Conservation (phyloP, 2,888 invertebrate species). For the Acholoe squamosa region DNA sequence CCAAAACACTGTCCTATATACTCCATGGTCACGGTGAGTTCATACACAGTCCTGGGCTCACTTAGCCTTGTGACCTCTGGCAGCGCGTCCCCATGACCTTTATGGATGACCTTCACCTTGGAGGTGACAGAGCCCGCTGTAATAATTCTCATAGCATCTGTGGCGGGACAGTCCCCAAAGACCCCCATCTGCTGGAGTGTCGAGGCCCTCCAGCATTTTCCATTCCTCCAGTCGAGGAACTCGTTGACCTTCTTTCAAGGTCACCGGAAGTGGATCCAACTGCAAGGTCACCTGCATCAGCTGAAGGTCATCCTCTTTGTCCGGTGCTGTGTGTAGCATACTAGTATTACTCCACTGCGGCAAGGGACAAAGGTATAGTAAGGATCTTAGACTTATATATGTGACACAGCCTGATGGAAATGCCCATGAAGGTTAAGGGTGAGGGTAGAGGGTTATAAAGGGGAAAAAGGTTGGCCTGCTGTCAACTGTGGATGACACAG, state of each 20-base stretch:
- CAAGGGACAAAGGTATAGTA: neutral
- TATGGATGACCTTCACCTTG: neutral
- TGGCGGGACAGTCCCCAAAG: neutral
- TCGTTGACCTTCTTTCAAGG: constrained; percentile 20
- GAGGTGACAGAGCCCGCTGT: neutral
- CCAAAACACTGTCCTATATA: neutral
- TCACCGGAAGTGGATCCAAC: constrained; percentile 49
- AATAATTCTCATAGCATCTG: constrained; percentile 39
- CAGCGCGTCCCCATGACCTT: neutral
- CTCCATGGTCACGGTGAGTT: neutral
- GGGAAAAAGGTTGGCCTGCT: no score
- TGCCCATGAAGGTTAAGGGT: neutral
- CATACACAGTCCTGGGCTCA: neutral
- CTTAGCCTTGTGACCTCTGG: constrained; percentile 2
- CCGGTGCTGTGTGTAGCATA: neutral
- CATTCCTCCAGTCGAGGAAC: neutral
- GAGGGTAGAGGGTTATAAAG: no score
- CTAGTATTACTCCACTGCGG: neutral
- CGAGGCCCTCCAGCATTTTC: constrained; percentile 38
- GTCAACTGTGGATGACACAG: no score
- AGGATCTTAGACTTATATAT: neutral
- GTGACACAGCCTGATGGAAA: no score
- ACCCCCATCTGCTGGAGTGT: neutral
- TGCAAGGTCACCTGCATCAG: constrained; percentile 15
- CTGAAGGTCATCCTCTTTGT: constrained; percentile 1